Conservation (phyloP, 2,797 vertebrate species). For the Crypturellus tataupa region DNA sequence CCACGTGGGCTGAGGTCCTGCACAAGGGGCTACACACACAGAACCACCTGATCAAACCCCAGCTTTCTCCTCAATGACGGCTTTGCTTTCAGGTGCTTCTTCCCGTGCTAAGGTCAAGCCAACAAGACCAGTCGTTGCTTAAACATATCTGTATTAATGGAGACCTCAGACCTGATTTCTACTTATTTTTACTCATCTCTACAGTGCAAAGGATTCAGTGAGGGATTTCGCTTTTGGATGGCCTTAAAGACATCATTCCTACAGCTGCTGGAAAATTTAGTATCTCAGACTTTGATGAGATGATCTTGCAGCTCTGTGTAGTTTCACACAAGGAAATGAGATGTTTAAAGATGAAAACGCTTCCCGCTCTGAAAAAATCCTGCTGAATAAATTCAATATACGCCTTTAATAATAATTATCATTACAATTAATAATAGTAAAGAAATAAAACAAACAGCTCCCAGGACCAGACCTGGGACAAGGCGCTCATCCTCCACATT, state of each 20-base stretch:
- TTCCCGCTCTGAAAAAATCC: background rate
- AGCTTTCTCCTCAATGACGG: background rate
- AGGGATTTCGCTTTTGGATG: background rate
- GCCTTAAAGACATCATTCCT: background rate
- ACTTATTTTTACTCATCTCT: background rate
- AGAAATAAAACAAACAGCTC: background rate
- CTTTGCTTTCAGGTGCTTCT: background rate
- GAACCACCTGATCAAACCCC: background rate
- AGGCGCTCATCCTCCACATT: background rate
- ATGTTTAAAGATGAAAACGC: background rate
- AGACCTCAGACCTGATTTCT: background rate
- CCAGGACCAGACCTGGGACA: background rate
- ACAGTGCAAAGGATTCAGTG: background rate
- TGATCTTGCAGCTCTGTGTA: background rate
- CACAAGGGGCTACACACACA: background rate
- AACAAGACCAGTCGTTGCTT: background rate
- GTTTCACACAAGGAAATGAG: background rate
- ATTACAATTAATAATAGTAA: background rate
- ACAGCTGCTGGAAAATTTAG: background rate
- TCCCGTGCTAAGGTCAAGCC: background rate
- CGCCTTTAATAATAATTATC: background rate
- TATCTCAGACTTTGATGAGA: slow-evolving; percentile 11
- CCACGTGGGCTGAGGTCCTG: background rate
- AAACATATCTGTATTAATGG: background rate
- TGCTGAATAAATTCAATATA: background rate